Evolutionary conservation across 2,113 vertebrate genomes (phyloP).

Genomic region (Crypturellus undulatus): DNA sequence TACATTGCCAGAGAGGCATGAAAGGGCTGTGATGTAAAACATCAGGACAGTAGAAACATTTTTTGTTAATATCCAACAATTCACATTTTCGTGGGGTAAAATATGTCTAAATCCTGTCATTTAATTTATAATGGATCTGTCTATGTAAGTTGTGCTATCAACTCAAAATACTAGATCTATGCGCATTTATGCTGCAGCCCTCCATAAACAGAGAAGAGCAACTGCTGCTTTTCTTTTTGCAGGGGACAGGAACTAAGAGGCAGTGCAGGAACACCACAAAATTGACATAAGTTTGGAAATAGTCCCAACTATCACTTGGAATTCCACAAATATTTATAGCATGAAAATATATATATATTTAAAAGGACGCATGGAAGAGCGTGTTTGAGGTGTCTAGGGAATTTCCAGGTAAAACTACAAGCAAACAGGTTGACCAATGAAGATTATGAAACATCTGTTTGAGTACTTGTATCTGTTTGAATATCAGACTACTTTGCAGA

Average conservation of each 20-base stretch:
- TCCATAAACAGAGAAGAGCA: background rate
- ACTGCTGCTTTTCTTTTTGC: background rate
- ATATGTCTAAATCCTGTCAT: background rate
- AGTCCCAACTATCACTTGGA: background rate
- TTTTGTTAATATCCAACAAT: background rate
- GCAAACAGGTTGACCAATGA: background rate
- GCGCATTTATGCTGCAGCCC: background rate
- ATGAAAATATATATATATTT: background rate
- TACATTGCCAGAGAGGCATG: background rate
- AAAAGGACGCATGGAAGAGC: background rate
- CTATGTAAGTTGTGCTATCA: background rate
- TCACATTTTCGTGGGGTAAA: background rate
- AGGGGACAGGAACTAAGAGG: background rate
- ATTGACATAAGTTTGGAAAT: background rate
- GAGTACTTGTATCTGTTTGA: background rate
- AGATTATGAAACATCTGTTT: background rate
- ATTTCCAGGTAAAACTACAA: background rate
- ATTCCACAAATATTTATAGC: background rate
- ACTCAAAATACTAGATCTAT: background rate
- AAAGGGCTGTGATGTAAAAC: background rate
- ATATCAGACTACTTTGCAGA: background rate
- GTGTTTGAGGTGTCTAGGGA: background rate
- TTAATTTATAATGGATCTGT: background rate
- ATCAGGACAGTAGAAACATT: background rate
- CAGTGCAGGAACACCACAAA: background rate